Percentiles rank a stretch among this genome's conserved stretches.
phyloP scores from a whole-genome alignment of 2,797 vertebrate species.

The Gallinago stenura region DNA sequence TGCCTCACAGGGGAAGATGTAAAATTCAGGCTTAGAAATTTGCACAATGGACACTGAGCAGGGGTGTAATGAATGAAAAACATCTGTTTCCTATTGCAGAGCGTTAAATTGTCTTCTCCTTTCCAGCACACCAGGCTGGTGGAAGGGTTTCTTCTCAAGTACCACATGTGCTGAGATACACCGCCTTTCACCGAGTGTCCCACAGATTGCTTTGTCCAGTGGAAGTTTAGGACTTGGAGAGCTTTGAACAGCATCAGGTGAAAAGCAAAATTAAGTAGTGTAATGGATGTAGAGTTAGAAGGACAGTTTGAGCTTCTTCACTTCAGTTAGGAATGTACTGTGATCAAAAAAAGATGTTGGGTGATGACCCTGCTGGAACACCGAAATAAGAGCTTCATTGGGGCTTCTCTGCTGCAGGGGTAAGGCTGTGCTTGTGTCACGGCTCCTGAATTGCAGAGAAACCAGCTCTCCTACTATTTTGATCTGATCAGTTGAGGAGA shows the following conservation, averaged over 20 bases:
- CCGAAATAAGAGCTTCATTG: accelerated
- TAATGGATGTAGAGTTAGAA: background rate
- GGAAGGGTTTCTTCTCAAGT: background rate
- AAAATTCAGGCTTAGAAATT: background rate
- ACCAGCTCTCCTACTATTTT: background rate
- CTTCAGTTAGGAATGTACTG: background rate
- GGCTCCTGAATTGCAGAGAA: background rate
- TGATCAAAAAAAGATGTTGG: background rate
- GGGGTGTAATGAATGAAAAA: background rate
- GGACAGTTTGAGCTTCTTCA: background rate
- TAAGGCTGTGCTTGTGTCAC: background rate
- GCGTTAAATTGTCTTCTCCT: background rate
- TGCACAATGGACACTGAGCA: background rate
- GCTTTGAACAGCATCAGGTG: background rate
- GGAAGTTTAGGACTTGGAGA: background rate
- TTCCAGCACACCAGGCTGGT: background rate
- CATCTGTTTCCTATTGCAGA: background rate
- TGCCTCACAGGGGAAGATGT: background rate
- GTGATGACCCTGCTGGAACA: background rate
- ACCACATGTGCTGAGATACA: background rate
- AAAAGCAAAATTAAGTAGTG: background rate
- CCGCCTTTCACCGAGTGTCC: background rate
- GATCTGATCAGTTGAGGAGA: background rate
- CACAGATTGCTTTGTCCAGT: background rate
- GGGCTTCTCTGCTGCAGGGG: background rate